Base-by-base conservation (phyloP, 2,797 vertebrate genomes). In the Myiotriccus ornatus region DNA sequence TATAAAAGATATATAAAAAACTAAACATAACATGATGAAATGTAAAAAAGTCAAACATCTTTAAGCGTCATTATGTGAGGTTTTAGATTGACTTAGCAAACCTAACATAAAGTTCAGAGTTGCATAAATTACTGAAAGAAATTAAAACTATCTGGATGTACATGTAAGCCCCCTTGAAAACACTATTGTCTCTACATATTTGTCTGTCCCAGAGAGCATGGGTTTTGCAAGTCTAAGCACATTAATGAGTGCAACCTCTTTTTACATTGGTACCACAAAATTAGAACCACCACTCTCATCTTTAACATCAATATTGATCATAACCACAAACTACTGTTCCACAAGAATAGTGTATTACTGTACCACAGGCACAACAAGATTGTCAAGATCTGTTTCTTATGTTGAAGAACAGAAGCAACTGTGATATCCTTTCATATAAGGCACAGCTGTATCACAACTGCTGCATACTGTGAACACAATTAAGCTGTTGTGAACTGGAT, bases 1-100 rank as follows among this genome's bases (percentile, higher is more conserved):
- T 73, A 39, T 10, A 41, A 96, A 97, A 74, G 63, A 55, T 74
- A 49, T 43, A 95, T 37, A 73, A 87, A 94, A 77, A 94, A 10
- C 76, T 96, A 87, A 91, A 93, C 89, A 67, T 32, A 87, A 28
- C 22, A 49, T 1, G 23, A 9, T 35, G 53, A 90, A 37, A 35
- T 50, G 67, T 59, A 37, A 81, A 92, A 68, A 62, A 60, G 8
- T 64, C 41, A 70, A 88, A 84, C 7, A 77, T 3, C 27, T 75
- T 86, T 10, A 90, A 94, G 10, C 17, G 28, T 47, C 30, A 35
- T 21, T 21, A 57, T 9, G 5, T 56, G 32, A 87, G 19, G 32
- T 64, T 93, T 85, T n/a, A 77, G 37, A 71, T 62, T 39, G 30
- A 74, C 37, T 83, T 67, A 63, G 22, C 55, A 8, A 28, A 77